Base-by-base conservation (phyloP, 1,140 invertebrate species). In the Agrilus planipennis region DNA sequence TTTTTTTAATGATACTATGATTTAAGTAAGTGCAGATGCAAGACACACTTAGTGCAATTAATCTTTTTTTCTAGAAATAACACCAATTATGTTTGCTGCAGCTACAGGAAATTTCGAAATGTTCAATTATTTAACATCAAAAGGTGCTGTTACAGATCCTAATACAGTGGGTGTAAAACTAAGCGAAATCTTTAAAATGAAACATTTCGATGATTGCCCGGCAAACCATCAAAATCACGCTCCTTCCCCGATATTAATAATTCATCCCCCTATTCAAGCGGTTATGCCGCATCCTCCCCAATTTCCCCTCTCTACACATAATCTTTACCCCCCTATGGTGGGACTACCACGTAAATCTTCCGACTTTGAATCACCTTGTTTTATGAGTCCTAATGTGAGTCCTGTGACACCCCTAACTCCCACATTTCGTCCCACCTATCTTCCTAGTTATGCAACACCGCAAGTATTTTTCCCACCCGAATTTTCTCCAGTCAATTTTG, bases 21-120 rank as follows among this genome's bases (percentile, higher is more conserved):
- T 41, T 44, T 1, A 20, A 28, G 14, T 40, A 36, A 30, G 19
- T 43, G 12, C 2, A 18, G 14, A 34, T 23, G 15, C 9, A 12
- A 40, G 21, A 16, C 16, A 35, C 4, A 20, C 3, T 39, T 36
- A 7, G 4, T 23, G n/a, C 34, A 32, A 27, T 46, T 23, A 18
- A 41, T 38, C 40, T 10, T 17, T 32, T 18, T 51, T 55, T 25
- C 1, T 30, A 59, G 57, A 39, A 18, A 47, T 57, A 16, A 55
- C 54, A 12, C 58, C 58, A 11, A 36, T 53, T 6, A 60, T 57
- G 53, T 58, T 58, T 28, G 58, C 58, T 7, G 44, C 50, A n/a
- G 46, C 51, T n/a, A 41, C 46, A 23, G 46, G 48, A 31, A 49
- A 55, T 35, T 21, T 39, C 5, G 15, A 44, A n/a, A 46, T 42